Percentiles rank a stretch among this genome's conserved stretches.
These are phyloP conservation scores for Didymodactylos carnosus DNA, from an alignment of 2,888 invertebrate species.

Conservation along the genomic window DNA sequence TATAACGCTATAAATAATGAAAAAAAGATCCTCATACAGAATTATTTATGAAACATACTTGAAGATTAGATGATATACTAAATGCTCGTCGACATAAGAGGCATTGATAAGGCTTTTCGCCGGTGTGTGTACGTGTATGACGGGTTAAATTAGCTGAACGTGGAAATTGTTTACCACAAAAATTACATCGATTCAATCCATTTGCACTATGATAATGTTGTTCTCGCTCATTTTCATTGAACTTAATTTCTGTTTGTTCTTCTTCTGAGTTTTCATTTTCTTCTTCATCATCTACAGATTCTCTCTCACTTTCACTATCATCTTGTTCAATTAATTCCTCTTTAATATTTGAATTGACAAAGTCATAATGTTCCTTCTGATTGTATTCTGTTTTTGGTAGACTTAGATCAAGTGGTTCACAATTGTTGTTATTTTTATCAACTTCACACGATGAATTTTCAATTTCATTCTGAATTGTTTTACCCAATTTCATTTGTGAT, in stretches of 20 bases:
- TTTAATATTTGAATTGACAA: too few species aligned
- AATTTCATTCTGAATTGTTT: not conserved
- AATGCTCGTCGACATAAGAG: constrained; percentile 57
- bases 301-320: not conserved
- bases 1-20: too few species aligned
- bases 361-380: too few species aligned
- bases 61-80: constrained; percentile 87
- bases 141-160: constrained; percentile 87
- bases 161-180: constrained; percentile 46
- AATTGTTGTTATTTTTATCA: too few species aligned
- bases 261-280: not conserved
- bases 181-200: constrained; percentile 3
- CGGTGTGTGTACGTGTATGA: constrained; percentile 87
- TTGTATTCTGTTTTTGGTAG: not conserved
- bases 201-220: not conserved
- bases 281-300: not conserved
- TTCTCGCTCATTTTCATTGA: not conserved
- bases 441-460: not conserved
- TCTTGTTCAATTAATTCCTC: not conserved
- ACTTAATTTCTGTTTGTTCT: not conserved
- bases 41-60: constrained; percentile 93
- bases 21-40: too few species aligned
- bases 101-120: constrained; percentile 54
- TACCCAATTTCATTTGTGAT: not conserved
- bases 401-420: not conserved